These are phyloP conservation scores for Metalampra italica DNA, from an alignment of 2,888 invertebrate species.

Conservation along the genomic window DNA sequence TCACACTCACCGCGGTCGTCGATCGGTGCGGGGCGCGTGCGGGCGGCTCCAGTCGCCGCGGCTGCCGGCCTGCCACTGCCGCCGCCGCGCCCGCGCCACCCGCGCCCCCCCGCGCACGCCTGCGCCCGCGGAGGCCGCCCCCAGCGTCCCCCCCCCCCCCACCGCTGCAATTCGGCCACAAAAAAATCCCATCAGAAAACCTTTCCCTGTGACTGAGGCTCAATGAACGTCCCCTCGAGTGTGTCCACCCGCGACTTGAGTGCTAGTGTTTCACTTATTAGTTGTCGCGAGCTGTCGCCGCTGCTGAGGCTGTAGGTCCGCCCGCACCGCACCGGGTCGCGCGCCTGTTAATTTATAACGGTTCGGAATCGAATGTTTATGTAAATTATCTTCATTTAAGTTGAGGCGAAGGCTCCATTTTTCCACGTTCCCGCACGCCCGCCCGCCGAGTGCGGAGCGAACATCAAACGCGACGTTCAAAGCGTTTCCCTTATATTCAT, in stretches of 20 bases:
- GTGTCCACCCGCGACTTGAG: conserved; percentile 46
- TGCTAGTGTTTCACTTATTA: conserved; percentile 56
- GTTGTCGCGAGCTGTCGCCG: conserved; percentile 49
- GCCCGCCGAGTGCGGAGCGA: conserved; percentile 14
- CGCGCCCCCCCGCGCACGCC: conserved; percentile 69
- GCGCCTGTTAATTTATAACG: conserved; percentile 45
- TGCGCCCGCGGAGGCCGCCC: conserved; percentile 62
- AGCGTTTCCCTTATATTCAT: conserved; percentile 51
- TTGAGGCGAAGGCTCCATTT: conserved; percentile 35
- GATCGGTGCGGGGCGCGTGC: conserved; percentile 13
- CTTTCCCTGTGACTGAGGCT: conserved; percentile 65
- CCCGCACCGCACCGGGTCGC: conserved; percentile 35
- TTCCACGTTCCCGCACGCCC: conserved; percentile 35
- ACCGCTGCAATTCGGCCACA: conserved; percentile 59
- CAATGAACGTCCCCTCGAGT: conserved; percentile 48
- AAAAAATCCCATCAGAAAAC: conserved; percentile 56
- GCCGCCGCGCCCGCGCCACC: conserved; percentile 67
- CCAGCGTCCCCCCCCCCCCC: conserved; percentile 20
- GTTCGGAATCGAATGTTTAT: conserved; percentile 48
- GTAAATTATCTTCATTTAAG: conserved; percentile 38
- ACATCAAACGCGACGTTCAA: conserved; percentile 60
- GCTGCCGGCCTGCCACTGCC: conserved; percentile 56
- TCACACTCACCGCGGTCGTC: conserved; percentile 9
- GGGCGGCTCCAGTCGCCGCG: conserved; percentile 35
- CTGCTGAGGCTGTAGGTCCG: conserved; percentile 56